Conservation (phyloP, 2,888 invertebrate species). For the Ferdinandea cuprea region DNA sequence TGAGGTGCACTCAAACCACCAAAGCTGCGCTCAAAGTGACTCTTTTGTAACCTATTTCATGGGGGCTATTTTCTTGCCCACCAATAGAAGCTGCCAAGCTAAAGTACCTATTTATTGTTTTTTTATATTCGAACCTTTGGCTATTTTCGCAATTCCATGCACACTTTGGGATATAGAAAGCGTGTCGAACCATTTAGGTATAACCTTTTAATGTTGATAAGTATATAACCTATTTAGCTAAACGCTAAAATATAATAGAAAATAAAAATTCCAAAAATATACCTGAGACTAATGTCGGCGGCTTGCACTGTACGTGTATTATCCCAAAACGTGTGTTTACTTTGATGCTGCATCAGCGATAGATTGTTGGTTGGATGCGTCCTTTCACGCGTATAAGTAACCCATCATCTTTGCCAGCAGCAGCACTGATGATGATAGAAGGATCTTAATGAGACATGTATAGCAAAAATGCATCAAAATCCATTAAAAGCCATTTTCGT, state of each 20-base stretch:
- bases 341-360: slow-evolving; percentile 56
- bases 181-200: no score
- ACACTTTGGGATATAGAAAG: no score
- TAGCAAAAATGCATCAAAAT: slow-evolving; percentile 77
- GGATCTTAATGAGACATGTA: slow-evolving; percentile 67
- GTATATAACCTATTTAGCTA: no score
- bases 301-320: slow-evolving; percentile 14
- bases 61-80: no score
- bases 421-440: slow-evolving; percentile 53
- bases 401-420: slow-evolving; percentile 55
- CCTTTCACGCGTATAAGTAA: slow-evolving; percentile 68
- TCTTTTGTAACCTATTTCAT: no score
- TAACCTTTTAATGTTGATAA: no score
- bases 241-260: background rate
- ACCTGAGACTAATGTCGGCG: background rate
- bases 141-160: no score
- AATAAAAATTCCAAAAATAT: background rate
- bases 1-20: no score
- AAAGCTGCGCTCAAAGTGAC: no score
- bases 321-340: slow-evolving; percentile 28
- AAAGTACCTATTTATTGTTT: no score
- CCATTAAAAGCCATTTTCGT: slow-evolving; percentile 82
- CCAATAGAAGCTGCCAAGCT: no score
- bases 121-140: no score
- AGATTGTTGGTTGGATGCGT: slow-evolving; percentile 56